Evolutionary conservation across 2,113 vertebrate genomes (phyloP).

Genomic region (Pseudopipra pipra): DNA sequence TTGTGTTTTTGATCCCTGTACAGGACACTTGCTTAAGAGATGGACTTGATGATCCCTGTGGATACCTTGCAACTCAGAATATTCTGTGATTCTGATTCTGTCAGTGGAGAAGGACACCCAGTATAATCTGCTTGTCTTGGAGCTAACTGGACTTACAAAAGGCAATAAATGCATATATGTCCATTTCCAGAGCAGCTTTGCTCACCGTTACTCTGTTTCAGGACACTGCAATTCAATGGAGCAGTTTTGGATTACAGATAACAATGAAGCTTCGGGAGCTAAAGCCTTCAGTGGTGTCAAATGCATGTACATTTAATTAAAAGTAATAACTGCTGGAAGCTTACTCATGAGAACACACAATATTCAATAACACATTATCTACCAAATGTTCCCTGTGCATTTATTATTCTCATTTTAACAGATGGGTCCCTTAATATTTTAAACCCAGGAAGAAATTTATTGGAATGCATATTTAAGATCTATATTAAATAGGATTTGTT

Average conservation of each 20-base stretch:
- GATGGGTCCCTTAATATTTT: not conserved
- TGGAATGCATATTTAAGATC: constrained; percentile 4
- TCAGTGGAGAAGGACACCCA: not conserved
- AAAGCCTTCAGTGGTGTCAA: not conserved
- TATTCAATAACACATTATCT: not conserved
- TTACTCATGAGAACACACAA: not conserved
- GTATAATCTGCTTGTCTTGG: not conserved
- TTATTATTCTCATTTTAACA: constrained; percentile 27
- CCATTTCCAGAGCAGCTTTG: not conserved
- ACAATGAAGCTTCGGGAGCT: not conserved
- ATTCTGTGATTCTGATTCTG: not conserved
- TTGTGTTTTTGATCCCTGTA: not conserved
- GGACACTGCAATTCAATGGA: not conserved
- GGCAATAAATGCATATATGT: not conserved
- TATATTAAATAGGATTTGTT: not conserved
- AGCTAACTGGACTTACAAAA: not conserved
- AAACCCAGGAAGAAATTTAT: not conserved
- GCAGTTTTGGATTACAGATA: not conserved
- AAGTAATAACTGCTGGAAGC: not conserved
- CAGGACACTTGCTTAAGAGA: accelerated
- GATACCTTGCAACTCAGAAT: not conserved
- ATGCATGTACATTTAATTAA: constrained; percentile 1
- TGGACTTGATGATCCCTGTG: accelerated
- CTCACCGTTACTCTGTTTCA: not conserved
- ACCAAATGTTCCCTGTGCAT: not conserved